These are phyloP conservation scores for Sphaerophoria rueppellii DNA, from an alignment of 2,888 invertebrate species.

Conservation along the genomic window DNA sequence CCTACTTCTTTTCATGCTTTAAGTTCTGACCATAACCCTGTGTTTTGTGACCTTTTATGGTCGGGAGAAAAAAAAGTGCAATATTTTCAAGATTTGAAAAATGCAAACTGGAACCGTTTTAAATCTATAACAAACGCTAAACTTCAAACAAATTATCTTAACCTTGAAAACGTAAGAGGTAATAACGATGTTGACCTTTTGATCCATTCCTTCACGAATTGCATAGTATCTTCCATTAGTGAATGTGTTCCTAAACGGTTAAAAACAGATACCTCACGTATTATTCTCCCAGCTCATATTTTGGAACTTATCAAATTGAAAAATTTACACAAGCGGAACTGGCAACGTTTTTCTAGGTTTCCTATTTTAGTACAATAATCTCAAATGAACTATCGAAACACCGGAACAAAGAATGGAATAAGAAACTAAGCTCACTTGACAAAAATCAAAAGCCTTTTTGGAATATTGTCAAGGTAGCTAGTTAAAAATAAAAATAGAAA, in stretches of 20 bases:
- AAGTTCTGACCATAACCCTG: slow-evolving; percentile 21
- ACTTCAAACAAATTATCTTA: not conserved
- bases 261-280: not conserved
- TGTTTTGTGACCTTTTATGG: slow-evolving; percentile 19
- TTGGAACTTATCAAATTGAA: slow-evolving; percentile 1
- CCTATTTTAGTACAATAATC: too few relatives aligned
- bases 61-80: slow-evolving; percentile 9
- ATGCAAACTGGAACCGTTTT: slow-evolving; percentile 16
- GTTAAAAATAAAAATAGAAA: slow-evolving; percentile 1
- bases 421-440: too few relatives aligned
- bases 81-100: slow-evolving; percentile 22
- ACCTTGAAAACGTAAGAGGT: slow-evolving; percentile 4
- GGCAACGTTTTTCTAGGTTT: slow-evolving; percentile 2
- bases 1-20: slow-evolving; percentile 4
- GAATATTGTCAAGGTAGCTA: too few relatives aligned
- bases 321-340: slow-evolving; percentile 9
- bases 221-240: not conserved
- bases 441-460: too few relatives aligned
- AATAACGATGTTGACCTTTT: slow-evolving; percentile 1
- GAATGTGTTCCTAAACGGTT: not conserved
- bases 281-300: not conserved
- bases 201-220: not conserved
- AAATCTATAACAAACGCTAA: not conserved
- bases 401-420: slow-evolving; percentile 13
- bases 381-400: too few relatives aligned